These are phyloP conservation scores for Pseudachorutes palmiensis DNA, from an alignment of 1,140 invertebrate genomes.

Conservation along the genomic window DNA sequence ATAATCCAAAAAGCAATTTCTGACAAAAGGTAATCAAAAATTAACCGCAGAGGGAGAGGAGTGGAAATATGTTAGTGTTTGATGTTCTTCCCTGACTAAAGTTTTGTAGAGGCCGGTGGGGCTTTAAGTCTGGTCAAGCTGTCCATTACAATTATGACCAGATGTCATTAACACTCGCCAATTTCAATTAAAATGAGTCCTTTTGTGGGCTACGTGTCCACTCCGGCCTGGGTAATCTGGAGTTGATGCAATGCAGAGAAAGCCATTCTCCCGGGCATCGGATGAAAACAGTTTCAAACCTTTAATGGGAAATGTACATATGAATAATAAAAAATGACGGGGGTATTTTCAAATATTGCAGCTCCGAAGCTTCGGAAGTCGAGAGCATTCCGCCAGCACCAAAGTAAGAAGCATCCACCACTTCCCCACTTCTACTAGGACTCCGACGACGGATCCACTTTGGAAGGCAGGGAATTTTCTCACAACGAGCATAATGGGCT, in stretches of 20 bases:
- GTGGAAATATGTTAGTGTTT: not conserved
- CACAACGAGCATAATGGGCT: constrained; percentile 1
- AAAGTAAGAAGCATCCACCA: not conserved
- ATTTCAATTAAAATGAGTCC: constrained; percentile 6
- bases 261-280: not conserved
- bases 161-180: constrained; percentile 12
- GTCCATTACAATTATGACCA: constrained; percentile 10
- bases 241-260: not conserved
- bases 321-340: constrained; percentile 13
- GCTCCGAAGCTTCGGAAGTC: not conserved
- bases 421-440: not conserved
- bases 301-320: not conserved
- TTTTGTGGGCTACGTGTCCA: too few species aligned
- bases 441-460: not conserved
- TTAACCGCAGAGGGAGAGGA: not conserved
- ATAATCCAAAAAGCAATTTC: too few species aligned
- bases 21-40: not conserved
- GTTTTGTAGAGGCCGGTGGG: not conserved
- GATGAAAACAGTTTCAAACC: not conserved
- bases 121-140: not conserved
- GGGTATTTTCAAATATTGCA: constrained; percentile 8
- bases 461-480: not conserved
- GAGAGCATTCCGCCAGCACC: not conserved
- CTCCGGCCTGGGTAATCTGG: not conserved
- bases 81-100: not conserved